Base-by-base conservation (phyloP, 2,888 invertebrate genomes). In the Ophioninae sp. region DNA sequence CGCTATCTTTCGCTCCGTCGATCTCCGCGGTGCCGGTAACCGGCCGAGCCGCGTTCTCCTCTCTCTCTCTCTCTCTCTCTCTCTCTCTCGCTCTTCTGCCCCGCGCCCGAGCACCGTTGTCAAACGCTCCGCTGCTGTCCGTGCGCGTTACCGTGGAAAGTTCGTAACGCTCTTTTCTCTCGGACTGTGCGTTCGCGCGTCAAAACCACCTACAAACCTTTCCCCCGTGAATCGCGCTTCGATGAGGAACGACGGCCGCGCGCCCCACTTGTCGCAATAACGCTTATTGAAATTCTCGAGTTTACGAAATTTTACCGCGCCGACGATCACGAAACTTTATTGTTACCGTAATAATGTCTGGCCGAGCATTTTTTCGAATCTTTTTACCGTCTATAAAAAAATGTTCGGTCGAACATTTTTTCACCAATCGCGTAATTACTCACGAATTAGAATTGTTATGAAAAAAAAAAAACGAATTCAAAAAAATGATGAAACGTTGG, bases 11-110 rank as follows among this genome's bases (percentile, higher is more conserved):
- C 61, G 17, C 30, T 62, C 57, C 20, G 23, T 68, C 6, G 57
- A 41, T 73, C 41, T 68, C 73, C 79, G 80, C 72, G 82, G 76
- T 76, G 68, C 78, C 59, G 80, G 79, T 85, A 83, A 86, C 85
- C 83, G 62, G 67, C 82, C 70, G 68, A 73, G 81, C 73, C 81
- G 41, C 83, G 62, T 8, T 62, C 69, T 75, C 37, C 50, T 72
- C 74, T 61, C 76, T n/a, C n/a, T n/a, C n/a, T 59, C 78, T 73
- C 64, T 62, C 77, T 61, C 37, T 61, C n/a, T 39, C 67, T 30
- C 13, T 23, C 41, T 17, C 10, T 6, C 56, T 20, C 39, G 7
- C 21, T 41, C 23, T 6, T 17, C 7, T 50, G 21, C 8, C 44
- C 44, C 6, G 13, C 62, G n/a, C 17, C 30, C 62, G 30, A 56